A percentile compares a stretch with the other conserved stretches of the same genome.
Evolutionary conservation across 2,113 vertebrate species (phyloP).

Genomic region (Parotia lawesii): DNA sequence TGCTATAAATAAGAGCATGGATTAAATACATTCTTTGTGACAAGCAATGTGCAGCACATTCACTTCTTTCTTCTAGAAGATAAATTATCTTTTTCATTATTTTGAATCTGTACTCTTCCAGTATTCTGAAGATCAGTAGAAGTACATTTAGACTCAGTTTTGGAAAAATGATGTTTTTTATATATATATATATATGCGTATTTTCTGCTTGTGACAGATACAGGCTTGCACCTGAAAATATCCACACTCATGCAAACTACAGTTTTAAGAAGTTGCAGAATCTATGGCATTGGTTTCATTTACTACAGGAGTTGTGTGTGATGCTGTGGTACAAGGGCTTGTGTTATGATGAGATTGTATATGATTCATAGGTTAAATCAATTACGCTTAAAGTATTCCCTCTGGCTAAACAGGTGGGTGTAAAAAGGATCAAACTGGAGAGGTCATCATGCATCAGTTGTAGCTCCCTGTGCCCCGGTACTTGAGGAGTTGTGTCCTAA

Average conservation of each 20-base stretch:
- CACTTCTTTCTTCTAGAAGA: constrained; percentile 61
- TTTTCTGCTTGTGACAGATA: not conserved
- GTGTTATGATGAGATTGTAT: not conserved
- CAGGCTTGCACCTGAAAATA: not conserved
- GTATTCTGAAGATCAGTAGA: constrained; percentile 54
- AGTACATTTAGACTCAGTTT: constrained; percentile 33
- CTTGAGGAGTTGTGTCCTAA: not conserved
- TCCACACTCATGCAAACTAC: not conserved
- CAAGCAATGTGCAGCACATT: constrained; percentile 48
- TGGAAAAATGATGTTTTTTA: not conserved
- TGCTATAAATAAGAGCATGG: constrained; percentile 70
- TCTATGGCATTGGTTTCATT: not conserved
- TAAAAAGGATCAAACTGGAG: not conserved
- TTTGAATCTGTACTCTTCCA: constrained; percentile 64
- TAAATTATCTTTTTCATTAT: constrained; percentile 66
- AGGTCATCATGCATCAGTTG: not conserved
- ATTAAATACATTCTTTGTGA: constrained; percentile 73
- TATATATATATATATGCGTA: not conserved
- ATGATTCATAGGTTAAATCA: not conserved
- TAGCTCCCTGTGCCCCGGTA: not conserved
- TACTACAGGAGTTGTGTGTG: not conserved
- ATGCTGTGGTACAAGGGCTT: not conserved
- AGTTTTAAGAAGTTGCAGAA: not conserved
- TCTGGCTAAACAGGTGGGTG: not conserved
- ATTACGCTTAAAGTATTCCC: not conserved